A percentile compares a stretch with the other conserved stretches of the same genome.
These are phyloP conservation scores for Alexandromys oeconomus DNA, from an alignment of 2,797 vertebrate genomes.

Conservation along the genomic window DNA sequence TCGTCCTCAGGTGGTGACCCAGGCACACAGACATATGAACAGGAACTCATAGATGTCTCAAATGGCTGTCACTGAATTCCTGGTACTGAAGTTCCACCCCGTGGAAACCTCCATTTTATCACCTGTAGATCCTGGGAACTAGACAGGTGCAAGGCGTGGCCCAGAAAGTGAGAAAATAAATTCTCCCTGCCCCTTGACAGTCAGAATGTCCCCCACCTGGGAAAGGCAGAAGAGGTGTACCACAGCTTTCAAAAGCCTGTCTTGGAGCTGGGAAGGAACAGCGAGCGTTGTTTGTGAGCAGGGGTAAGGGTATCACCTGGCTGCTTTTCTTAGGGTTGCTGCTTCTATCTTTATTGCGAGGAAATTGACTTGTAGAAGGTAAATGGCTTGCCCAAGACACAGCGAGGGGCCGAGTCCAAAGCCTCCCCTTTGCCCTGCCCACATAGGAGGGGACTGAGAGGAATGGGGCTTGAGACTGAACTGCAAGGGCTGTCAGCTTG, in stretches of 20 bases:
- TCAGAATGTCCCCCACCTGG: neutral
- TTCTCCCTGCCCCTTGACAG: neutral
- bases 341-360: neutral
- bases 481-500: neutral
- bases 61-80: neutral
- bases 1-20: neutral
- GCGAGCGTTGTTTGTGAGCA: neutral
- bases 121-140: neutral
- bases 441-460: neutral
- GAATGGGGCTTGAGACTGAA: neutral
- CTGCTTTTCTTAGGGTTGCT: neutral
- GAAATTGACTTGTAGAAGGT: neutral
- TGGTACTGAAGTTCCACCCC: neutral
- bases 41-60: neutral
- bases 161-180: neutral
- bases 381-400: neutral
- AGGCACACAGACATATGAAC: neutral
- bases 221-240: neutral
- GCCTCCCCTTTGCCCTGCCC: neutral
- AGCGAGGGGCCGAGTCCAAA: neutral
- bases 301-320: neutral
- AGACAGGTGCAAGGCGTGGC: neutral
- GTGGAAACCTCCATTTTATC: neutral
- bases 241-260: neutral
- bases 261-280: neutral